Evolutionary conservation across 2,888 invertebrate species (phyloP).

Genomic region (Aphrophora alni): DNA sequence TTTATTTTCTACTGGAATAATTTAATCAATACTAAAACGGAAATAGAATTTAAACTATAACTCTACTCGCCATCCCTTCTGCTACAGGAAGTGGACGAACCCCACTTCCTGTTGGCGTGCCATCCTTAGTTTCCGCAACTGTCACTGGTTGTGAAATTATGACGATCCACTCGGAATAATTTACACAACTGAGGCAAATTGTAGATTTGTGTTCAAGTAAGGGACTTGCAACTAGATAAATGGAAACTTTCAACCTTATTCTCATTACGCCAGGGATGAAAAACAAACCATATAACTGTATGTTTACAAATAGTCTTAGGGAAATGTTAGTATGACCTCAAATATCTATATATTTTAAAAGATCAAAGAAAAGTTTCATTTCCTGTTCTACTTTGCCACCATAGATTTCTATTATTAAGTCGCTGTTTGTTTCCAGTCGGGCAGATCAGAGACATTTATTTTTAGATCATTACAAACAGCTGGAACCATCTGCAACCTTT

Average conservation of each 20-base stretch:
- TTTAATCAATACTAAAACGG: neutral
- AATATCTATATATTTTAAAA: too few species aligned
- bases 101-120: neutral
- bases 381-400: neutral
- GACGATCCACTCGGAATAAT: neutral
- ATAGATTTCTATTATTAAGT: neutral
- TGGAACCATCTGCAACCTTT: neutral
- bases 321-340: too few species aligned
- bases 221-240: too few species aligned
- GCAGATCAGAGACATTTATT: neutral
- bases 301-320: too few species aligned
- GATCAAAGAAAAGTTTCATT: neutral
- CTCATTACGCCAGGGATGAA: too few species aligned
- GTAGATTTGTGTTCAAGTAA: neutral
- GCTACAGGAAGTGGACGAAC: neutral
- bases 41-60: slow-evolving; percentile 9
- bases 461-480: neutral
- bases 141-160: neutral
- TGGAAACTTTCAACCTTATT: too few species aligned
- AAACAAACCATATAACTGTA: too few species aligned
- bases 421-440: neutral
- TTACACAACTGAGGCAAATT: neutral
- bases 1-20: neutral
- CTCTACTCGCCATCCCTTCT: slow-evolving; percentile 5
- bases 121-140: neutral